Base-by-base conservation (phyloP, 2,797 vertebrate genomes). In the Coracias cyanogaster region DNA sequence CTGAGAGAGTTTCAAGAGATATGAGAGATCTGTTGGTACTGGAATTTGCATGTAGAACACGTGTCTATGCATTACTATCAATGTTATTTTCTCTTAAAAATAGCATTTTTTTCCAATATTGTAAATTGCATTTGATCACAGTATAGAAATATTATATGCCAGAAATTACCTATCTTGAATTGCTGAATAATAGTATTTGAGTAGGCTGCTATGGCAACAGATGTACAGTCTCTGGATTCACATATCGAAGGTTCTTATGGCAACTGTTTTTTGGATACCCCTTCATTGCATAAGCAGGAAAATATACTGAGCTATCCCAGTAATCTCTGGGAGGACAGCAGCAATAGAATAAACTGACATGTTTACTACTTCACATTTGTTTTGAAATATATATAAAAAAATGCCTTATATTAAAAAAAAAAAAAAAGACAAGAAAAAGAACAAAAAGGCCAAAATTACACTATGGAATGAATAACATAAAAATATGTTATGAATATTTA, bases 171-270 rank as follows among this genome's bases (percentile, higher is more conserved):
- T 82, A 35, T 77, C 70, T 71, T 64, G 58, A 76, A 57, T 49
- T 90, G 21, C n/a, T 92, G 69, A 74, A 62, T 80, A 82, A 76
- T 25, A 85, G 26, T 55, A 51, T 89, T 85, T 94, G 49, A 12
- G 74, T 48, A 78, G 41, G 78, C 51, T 94, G 49, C 82, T 89
- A 86, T 76, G 51, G 78, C 35, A 96, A 80, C 57, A 85, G 60
- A 78, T 29, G 9, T 45, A 33, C 15, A 24, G 6, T 10, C 20
- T 67, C 76, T n/a, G 15, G 21, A 77, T 85, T 91, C 51, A 71
- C 49, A 37, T 3, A 52, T 64, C 16, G 73, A 54, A 84, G 64
- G 15, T 57, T 90, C 62, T 72, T 86, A 67, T 11, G 39, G 33
- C 14, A 90, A 43, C 33, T 22, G 29, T 8, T 64, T 89, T 96